Conservation (phyloP, 2,888 invertebrate species). For the Chaitophorus viminalis region DNA sequence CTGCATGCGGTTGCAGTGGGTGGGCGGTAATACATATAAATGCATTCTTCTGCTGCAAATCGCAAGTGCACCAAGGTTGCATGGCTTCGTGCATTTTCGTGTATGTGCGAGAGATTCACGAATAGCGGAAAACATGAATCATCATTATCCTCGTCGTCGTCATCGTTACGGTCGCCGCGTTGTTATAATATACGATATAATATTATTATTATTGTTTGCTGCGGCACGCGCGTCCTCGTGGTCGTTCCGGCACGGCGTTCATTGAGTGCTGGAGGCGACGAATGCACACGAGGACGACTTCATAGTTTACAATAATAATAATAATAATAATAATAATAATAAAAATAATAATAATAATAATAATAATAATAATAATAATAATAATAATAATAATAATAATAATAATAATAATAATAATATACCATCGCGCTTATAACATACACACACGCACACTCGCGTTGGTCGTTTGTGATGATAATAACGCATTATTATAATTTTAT, state of each 20-base stretch:
- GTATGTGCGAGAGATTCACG: not conserved
- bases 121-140: conserved; percentile 39
- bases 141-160: not conserved
- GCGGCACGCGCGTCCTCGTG: not conserved
- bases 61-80: not conserved
- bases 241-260: not conserved
- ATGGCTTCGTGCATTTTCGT: not conserved
- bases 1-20: not conserved
- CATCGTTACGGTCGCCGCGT: not conserved
- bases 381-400: no score
- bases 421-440: no score
- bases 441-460: no score
- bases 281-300: no score
- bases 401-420: no score
- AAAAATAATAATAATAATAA: no score
- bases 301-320: no score
- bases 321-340: no score
- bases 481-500: no score
- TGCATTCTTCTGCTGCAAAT: not conserved
- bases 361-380: no score
- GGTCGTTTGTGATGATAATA: no score
- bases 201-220: not conserved
- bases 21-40: not conserved
- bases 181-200: no score
- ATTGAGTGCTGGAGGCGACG: not conserved